Conservation (phyloP, 92 coral and sea anemone species). For the Zoanthus sociatus region DNA sequence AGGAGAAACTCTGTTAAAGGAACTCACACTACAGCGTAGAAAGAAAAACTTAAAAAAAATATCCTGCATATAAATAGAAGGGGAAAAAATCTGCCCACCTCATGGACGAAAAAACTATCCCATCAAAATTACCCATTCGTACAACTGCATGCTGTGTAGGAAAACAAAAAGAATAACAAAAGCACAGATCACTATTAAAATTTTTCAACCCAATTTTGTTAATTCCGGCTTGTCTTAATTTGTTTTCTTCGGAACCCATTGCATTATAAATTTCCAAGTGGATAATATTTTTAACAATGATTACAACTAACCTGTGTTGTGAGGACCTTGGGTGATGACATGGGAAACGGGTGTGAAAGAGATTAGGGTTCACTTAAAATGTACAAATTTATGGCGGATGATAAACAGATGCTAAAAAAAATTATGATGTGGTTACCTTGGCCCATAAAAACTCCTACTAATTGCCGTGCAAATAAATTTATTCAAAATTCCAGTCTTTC, state of each 20-base stretch:
- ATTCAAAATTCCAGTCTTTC: not conserved
- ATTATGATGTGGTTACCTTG: conserved; percentile 30
- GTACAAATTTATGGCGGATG: conserved; percentile 39
- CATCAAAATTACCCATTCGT: conserved; percentile 14
- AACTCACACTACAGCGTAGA: conserved; percentile 10
- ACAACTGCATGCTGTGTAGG: conserved; percentile 14
- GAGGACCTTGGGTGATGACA: conserved; percentile 36
- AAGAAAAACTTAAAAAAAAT: not conserved
- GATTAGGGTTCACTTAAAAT: conserved; percentile 45
- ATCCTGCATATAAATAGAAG: conserved; percentile 13
- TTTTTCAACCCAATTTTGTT: conserved; percentile 15
- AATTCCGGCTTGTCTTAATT: conserved; percentile 7
- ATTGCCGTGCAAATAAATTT: not conserved
- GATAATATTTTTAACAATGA: not conserved
- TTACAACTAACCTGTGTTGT: conserved; percentile 13
- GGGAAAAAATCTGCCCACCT: conserved; percentile 17
- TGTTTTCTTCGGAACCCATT: conserved; percentile 7
- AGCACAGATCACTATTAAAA: conserved; percentile 14
- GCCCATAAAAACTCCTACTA: conserved; percentile 23
- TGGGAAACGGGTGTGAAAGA: conserved; percentile 49
- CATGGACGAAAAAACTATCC: conserved; percentile 12
- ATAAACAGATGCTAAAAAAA: conserved; percentile 40
- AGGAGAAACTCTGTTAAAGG: not conserved
- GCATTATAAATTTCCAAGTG: conserved; percentile 12
- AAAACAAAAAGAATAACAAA: conserved; percentile 6